Conservation (phyloP, 2,888 invertebrate genomes). For the Tetragnatha montana region DNA sequence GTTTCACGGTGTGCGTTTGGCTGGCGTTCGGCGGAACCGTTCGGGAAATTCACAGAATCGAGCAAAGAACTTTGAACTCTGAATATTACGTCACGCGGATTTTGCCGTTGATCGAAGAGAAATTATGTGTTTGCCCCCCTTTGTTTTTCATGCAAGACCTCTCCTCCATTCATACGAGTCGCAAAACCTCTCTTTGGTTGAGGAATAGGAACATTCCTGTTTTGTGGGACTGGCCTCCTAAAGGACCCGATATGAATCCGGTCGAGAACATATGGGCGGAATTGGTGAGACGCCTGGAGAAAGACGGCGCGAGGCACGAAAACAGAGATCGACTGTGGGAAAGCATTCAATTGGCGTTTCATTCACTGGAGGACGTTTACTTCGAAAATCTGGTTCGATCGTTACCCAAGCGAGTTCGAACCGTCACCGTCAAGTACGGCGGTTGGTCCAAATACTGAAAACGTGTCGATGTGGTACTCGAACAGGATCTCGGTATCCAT, state of each 20-base stretch:
- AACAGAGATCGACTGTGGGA: slow-evolving; percentile 44
- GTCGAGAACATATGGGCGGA: slow-evolving; percentile 40
- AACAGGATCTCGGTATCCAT: slow-evolving; percentile 1
- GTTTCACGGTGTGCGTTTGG: slow-evolving; percentile 33
- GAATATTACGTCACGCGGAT: slow-evolving; percentile 11
- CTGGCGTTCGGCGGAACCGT: slow-evolving; percentile 2
- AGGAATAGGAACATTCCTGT: background rate
- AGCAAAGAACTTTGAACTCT: background rate
- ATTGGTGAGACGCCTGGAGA: slow-evolving; percentile 19
- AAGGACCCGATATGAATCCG: slow-evolving; percentile 45
- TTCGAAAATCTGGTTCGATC: slow-evolving; percentile 20
- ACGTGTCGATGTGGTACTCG: slow-evolving; percentile 6
- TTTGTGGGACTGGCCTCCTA: slow-evolving; percentile 27
- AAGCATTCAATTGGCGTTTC: background rate
- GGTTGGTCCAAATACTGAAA: slow-evolving; percentile 47
- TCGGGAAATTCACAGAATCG: slow-evolving; percentile 16
- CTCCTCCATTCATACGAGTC: slow-evolving; percentile 41
- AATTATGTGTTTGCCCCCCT: background rate
- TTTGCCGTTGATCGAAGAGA: background rate
- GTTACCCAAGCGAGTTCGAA: slow-evolving; percentile 11
- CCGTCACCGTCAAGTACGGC: slow-evolving; percentile 9
- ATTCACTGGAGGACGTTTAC: background rate
- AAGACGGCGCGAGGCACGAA: background rate
- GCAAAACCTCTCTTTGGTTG: background rate
- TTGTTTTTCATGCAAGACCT: slow-evolving; percentile 41